phyloP scores from a whole-genome alignment of 1,140 invertebrate genomes.

The Tetragnatha versicolor region DNA sequence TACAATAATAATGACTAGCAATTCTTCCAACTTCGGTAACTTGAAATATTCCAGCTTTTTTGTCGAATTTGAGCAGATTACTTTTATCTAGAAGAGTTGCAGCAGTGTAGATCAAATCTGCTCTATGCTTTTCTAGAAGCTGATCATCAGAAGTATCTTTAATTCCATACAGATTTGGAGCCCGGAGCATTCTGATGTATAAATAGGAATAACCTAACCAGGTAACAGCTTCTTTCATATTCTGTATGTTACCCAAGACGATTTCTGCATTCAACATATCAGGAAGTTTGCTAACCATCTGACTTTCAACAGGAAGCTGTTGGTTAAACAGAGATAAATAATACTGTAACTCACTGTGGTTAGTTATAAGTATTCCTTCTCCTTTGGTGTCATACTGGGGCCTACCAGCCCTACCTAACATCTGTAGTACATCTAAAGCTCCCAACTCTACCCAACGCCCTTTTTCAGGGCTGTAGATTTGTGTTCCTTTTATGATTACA shows the following conservation, averaged over 20 bases:
- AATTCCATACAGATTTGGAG: constrained; percentile 89
- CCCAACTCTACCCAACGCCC: constrained; percentile 98
- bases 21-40: constrained; percentile 94
- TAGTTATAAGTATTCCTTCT: constrained; percentile 98
- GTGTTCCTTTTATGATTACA: constrained; percentile 99
- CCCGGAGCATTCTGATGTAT: constrained; percentile 86
- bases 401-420: constrained; percentile 96
- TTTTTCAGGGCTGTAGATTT: constrained; percentile 98
- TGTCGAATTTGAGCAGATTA: constrained; percentile 94
- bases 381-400: constrained; percentile 99
- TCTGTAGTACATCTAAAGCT: constrained; percentile 94
- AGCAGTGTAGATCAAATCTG: constrained; percentile 96
- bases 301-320: constrained; percentile 76
- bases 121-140: constrained; percentile 84
- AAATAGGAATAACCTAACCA: constrained; percentile 97
- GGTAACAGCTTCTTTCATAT: constrained; percentile 91
- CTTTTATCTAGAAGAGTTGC: constrained; percentile 89
- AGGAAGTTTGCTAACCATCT: constrained; percentile 75
- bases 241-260: constrained; percentile 95
- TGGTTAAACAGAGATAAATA: constrained; percentile 98
- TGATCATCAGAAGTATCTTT: constrained; percentile 85
- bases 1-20: constrained; percentile 97
- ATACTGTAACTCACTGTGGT: constrained; percentile 98
- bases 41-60: constrained; percentile 93
- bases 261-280: constrained; percentile 99